Evolutionary conservation across 2,797 vertebrate genomes (phyloP).

Genomic region (Arrhamphus sclerolepis): DNA sequence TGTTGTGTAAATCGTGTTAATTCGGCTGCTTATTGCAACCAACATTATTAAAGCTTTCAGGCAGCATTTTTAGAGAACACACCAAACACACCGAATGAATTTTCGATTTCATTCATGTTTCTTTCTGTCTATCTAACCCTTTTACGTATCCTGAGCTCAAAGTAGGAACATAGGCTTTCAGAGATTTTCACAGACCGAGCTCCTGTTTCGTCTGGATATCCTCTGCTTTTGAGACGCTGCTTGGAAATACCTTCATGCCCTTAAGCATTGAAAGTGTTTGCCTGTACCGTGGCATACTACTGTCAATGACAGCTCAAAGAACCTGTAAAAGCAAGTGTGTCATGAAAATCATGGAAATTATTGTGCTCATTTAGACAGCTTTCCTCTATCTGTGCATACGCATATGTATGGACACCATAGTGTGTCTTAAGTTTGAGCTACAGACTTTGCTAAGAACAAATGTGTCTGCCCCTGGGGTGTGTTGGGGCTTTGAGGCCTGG

Average conservation of each 20-base stretch:
- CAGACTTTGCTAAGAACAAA: background rate
- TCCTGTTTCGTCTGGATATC: slow-evolving; percentile 18
- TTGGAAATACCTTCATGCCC: slow-evolving; percentile 3
- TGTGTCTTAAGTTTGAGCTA: background rate
- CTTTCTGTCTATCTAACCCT: background rate
- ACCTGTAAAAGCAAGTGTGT: background rate
- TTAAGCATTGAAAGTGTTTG: slow-evolving; percentile 2
- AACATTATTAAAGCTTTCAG: background rate
- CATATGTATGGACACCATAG: background rate
- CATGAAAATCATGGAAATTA: background rate
- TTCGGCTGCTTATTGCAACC: too few relatives aligned
- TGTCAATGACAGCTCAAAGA: slow-evolving; percentile 15
- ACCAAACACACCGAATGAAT: background rate
- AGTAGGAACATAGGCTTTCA: slow-evolving; percentile 8
- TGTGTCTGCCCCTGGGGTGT: slow-evolving; percentile 7
- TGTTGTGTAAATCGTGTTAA: too few relatives aligned
- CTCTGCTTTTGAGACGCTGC: slow-evolving; percentile 14
- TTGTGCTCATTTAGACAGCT: background rate
- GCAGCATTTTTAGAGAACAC: background rate
- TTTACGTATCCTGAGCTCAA: background rate
- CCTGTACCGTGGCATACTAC: slow-evolving; percentile 5
- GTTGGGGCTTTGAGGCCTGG: slow-evolving; percentile 6
- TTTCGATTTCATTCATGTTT: slow-evolving; percentile 9
- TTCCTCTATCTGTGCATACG: background rate
- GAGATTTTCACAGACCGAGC: slow-evolving; percentile 5